Evolutionary conservation across 2,888 invertebrate genomes (phyloP).

Genomic region (Catocala sponsa): DNA sequence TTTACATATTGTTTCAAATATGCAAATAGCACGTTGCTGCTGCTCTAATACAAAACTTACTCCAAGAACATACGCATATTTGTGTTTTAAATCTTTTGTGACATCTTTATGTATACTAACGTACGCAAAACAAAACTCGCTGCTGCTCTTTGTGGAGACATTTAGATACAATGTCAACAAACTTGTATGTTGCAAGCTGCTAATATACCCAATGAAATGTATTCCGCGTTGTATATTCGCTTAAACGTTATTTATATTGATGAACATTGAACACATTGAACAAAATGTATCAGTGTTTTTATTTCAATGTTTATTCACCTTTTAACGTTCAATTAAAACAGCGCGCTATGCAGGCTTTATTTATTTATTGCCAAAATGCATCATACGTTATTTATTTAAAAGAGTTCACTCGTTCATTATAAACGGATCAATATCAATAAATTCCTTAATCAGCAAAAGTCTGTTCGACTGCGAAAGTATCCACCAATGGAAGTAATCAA

Average conservation of each 20-base stretch:
- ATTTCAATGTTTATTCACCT: conserved; percentile 30
- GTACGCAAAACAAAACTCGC: conserved; percentile 15
- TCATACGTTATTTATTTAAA: conserved; percentile 34
- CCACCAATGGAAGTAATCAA: no score
- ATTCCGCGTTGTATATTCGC: conserved; percentile 8
- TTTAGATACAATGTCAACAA: conserved; percentile 15
- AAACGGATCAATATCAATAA: no score
- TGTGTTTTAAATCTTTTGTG: conserved; percentile 19
- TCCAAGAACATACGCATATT: conserved; percentile 2
- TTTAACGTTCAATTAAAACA: conserved; percentile 48
- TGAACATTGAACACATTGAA: conserved; percentile 19
- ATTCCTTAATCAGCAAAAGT: no score
- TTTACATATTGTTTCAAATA: conserved; percentile 23
- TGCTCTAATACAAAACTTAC: conserved; percentile 13
- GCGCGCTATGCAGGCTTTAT: conserved; percentile 27
- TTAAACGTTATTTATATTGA: conserved; percentile 16
- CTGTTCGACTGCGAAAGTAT: no score
- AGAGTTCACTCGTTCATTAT: no score
- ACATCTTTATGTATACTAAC: conserved; percentile 29
- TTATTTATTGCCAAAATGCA: conserved; percentile 14
- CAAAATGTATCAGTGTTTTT: conserved; percentile 30
- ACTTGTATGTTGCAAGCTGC: conserved; percentile 14
- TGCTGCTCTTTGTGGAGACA: conserved; percentile 13
- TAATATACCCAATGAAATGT: conserved; percentile 29
- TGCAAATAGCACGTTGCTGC: conserved; percentile 12